Conservation (phyloP, 1,140 invertebrate species). For the Aethina tumida region DNA sequence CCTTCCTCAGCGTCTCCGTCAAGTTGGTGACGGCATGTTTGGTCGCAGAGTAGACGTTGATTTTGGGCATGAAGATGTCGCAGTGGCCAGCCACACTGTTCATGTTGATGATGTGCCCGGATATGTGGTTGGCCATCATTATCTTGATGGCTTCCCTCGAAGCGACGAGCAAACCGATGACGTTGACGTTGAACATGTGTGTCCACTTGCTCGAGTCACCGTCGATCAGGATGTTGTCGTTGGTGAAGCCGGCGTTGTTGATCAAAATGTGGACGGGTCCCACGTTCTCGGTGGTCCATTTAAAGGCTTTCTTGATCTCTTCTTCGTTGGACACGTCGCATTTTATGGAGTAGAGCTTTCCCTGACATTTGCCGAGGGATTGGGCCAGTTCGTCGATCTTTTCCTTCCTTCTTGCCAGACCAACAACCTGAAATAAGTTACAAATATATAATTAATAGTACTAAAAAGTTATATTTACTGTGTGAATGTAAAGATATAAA, state of each 20-base stretch:
- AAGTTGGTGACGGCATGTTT: constrained; percentile 50
- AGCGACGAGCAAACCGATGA: constrained; percentile 41
- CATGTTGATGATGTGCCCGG: constrained; percentile 22
- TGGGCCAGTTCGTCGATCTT: constrained; percentile 39
- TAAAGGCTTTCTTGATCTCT: constrained; percentile 55
- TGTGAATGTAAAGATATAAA: too few species aligned
- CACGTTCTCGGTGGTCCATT: constrained; percentile 46
- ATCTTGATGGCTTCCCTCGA: constrained; percentile 42
- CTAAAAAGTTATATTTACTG: too few species aligned
- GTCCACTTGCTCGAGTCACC: constrained; percentile 23
- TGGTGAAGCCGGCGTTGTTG: constrained; percentile 58
- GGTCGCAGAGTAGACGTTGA: constrained; percentile 47
- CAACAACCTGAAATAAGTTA: too few species aligned
- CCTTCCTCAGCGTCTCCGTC: constrained; percentile 45
- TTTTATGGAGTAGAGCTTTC: constrained; percentile 40
- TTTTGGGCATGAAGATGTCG: constrained; percentile 17
- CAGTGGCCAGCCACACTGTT: constrained; percentile 22
- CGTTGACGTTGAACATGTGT: constrained; percentile 15
- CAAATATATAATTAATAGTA: too few species aligned
- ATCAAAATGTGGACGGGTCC: constrained; percentile 59
- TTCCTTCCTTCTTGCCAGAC: constrained; percentile 53
- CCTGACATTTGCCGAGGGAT: constrained; percentile 20
- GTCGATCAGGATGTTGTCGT: constrained; percentile 26
- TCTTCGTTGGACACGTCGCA: constrained; percentile 58
- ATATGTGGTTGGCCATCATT: constrained; percentile 16